Evolutionary conservation across 2,888 invertebrate species (phyloP).

Genomic region (Oscheius onirici): DNA sequence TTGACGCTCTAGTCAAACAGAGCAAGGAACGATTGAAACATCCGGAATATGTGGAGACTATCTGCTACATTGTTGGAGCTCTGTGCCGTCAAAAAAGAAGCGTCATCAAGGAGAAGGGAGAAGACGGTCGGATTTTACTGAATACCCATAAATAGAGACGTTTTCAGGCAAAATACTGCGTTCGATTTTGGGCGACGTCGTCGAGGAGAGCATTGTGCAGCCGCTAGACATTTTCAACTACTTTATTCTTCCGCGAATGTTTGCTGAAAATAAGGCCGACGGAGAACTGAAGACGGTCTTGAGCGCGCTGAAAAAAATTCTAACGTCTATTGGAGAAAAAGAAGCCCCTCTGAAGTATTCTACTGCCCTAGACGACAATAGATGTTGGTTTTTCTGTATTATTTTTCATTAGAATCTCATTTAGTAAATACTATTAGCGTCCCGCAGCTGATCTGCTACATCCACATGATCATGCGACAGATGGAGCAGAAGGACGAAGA

Average conservation of each 20-base stretch:
- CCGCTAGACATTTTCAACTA: background rate
- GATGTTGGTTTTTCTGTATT: background rate
- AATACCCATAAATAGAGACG: background rate
- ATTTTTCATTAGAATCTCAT: no score
- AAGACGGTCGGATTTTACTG: background rate
- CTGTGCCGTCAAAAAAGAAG: constrained; percentile 7
- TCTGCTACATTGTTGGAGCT: constrained; percentile 4
- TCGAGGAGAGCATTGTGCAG: constrained; percentile 1
- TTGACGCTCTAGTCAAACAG: no score
- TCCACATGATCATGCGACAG: constrained; percentile 14
- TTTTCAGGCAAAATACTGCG: background rate
- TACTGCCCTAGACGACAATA: background rate
- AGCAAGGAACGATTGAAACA: background rate
- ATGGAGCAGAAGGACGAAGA: constrained; percentile 1
- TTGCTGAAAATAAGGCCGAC: background rate
- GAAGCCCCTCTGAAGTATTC: background rate
- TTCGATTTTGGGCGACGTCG: background rate
- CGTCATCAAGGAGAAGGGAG: constrained; percentile 5
- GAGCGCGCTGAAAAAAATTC: constrained; percentile 1
- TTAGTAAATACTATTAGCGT: background rate
- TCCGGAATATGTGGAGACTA: background rate
- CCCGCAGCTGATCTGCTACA: background rate
- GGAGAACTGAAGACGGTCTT: background rate
- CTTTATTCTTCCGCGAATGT: constrained; percentile 2
- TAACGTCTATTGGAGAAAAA: background rate